Evolutionary conservation across 2,113 vertebrate genomes (phyloP).

Genomic region (Pipra filicauda): DNA sequence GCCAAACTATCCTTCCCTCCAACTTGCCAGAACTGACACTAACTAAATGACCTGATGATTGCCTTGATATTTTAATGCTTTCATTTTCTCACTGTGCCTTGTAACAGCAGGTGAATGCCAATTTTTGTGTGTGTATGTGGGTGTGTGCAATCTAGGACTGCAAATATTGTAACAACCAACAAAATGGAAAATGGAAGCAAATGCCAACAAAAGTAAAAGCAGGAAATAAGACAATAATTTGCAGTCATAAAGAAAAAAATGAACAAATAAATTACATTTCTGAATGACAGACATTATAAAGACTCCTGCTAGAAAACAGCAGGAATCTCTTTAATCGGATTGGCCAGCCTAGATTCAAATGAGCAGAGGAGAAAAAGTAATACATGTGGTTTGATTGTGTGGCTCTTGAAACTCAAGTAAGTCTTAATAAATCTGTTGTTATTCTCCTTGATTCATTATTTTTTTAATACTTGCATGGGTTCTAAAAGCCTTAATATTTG

Average conservation of each 20-base stretch:
- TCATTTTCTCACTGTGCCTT: background rate
- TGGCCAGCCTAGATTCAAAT: background rate
- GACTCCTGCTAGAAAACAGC: slow-evolving; percentile 1
- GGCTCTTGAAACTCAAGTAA: background rate
- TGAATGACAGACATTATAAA: background rate
- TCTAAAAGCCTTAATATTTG: slow-evolving; percentile 2
- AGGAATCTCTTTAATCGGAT: background rate
- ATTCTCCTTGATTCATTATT: background rate
- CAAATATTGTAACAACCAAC: slow-evolving; percentile 6
- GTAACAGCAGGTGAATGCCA: background rate
- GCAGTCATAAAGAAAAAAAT: background rate
- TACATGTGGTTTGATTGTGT: background rate
- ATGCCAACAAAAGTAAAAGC: background rate
- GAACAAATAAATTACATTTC: background rate
- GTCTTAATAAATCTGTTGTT: background rate
- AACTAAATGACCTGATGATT: slow-evolving; percentile 26
- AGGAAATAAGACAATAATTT: background rate
- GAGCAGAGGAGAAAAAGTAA: background rate
- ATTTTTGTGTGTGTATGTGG: background rate
- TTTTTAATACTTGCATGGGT: background rate
- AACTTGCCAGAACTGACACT: slow-evolving; percentile 35
- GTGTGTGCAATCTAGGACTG: background rate
- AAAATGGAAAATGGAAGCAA: background rate
- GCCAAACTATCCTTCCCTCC: slow-evolving; percentile 11
- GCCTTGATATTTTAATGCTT: slow-evolving; percentile 29